Evolutionary conservation across 2,797 vertebrate species (phyloP).

Genomic region (Tapirus indicus): DNA sequence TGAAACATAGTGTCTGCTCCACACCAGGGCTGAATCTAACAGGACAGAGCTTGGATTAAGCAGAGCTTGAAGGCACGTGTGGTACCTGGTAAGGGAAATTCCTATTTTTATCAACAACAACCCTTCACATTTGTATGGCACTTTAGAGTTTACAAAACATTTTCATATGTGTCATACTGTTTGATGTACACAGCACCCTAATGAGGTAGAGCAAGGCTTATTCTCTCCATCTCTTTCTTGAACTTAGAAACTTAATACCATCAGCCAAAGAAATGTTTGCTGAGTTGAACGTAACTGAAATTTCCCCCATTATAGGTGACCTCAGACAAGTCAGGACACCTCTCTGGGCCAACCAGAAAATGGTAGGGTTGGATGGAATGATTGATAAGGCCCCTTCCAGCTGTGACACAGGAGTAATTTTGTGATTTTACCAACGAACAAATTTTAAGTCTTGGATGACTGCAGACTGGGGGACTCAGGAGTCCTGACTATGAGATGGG

Average conservation of each 20-base stretch:
- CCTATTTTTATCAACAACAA: slow-evolving; percentile 55
- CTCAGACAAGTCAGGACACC: background rate
- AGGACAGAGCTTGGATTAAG: slow-evolving; percentile 26
- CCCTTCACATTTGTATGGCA: slow-evolving; percentile 17
- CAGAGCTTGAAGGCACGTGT: slow-evolving; percentile 42
- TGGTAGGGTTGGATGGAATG: background rate
- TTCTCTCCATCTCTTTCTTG: slow-evolving; percentile 30
- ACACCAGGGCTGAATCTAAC: background rate
- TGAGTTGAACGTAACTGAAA: slow-evolving; percentile 51
- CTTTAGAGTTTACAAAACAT: slow-evolving; percentile 50
- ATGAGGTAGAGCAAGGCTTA: slow-evolving; percentile 57
- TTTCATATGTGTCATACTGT: slow-evolving; percentile 47
- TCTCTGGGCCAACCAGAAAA: slow-evolving; percentile 18
- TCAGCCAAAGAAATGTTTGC: slow-evolving; percentile 52
- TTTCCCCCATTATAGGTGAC: background rate
- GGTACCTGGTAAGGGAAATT: slow-evolving; percentile 51
- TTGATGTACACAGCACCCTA: slow-evolving; percentile 44
- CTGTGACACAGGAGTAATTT: slow-evolving; percentile 31
- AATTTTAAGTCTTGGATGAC: slow-evolving; percentile 37
- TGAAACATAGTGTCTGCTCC: background rate
- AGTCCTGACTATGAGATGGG: background rate
- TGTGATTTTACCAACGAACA: slow-evolving; percentile 30
- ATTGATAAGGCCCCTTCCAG: slow-evolving; percentile 20
- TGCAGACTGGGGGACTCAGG: background rate
- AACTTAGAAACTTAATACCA: slow-evolving; percentile 41